Base-by-base conservation (phyloP, 1,140 invertebrate species). In the Ganaspis sp. region DNA sequence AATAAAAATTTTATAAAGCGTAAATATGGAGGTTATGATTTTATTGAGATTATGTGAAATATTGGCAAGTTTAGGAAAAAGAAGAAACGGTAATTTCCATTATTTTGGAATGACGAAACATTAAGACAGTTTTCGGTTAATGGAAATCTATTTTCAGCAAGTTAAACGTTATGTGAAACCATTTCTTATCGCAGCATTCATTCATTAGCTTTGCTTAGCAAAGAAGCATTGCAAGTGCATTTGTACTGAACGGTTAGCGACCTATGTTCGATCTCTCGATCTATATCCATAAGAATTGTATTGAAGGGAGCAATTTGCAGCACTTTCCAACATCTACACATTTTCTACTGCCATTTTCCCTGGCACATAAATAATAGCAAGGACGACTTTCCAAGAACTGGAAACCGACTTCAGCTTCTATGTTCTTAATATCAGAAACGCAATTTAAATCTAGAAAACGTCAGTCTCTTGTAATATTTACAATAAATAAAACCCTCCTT, bases 271-370 rank as follows among this genome's bases (percentile, higher is more conserved):
- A 23, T 54, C 19, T 49, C 45, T 49, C 45, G 45, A 49, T 49
- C 45, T n/a, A 49, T 49, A 49, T 49, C 45, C 45, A 49, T 49
- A 49, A 17, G 45, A 49, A 49, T 49, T 49, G 45, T 49, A 49
- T 49, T 49, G 45, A 49, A 49, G 45, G 45, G 45, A 49, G 45
- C 45, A 49, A 49, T 49, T 49, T 49, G 45, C 45, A 49, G 45
- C 17, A 49, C 45, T 49, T 49, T 49, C 45, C 45, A 49, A 54
- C 53, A 54, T 54, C 19, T 54, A 11, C 53, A 54, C 19, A 54
- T 54, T 54, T 54, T 54, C 53, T 54, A 54, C 53, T 54, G 19
- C 53, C 53, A 54, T 21, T 54, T 54, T 54, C 53, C 53, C 53
- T 54, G 8, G 53, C 53, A 54, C 53, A 54, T 23, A 54, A 23